Conservation (phyloP, 2,113 vertebrate genomes). For the Thryonomys swinderianus region DNA sequence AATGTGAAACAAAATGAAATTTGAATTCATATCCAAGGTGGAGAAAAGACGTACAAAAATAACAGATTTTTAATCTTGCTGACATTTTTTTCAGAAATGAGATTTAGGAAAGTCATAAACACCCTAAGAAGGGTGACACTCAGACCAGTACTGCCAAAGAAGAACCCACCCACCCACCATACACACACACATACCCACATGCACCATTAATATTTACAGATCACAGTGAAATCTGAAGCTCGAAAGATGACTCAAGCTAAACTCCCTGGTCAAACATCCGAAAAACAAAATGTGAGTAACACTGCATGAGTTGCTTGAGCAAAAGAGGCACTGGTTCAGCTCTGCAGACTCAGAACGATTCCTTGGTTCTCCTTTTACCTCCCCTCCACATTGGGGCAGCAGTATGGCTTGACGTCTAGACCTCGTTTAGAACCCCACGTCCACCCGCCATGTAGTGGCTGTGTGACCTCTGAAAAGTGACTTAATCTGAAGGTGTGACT, state of each 20-base stretch:
- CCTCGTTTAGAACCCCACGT: background rate
- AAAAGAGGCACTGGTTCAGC: background rate
- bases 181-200: background rate
- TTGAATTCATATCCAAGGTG: constrained; percentile 75
- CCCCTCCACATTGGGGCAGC: background rate
- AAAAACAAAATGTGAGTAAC: background rate
- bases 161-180: background rate
- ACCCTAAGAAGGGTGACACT: background rate
- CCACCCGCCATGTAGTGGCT: background rate
- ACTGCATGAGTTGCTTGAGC: background rate
- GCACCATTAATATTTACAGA: background rate
- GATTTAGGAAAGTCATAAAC: constrained; percentile 75
- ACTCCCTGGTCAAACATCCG: background rate
- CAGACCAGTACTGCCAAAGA: background rate
- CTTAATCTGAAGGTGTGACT: background rate
- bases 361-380: background rate
- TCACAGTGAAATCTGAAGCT: constrained; percentile 29
- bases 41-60: constrained; percentile 75
- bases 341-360: background rate
- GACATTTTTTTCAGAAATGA: constrained; percentile 60
- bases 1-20: constrained; percentile 75
- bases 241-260: background rate
- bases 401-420: too few species aligned
- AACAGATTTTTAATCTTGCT: constrained; percentile 74
- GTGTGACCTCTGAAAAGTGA: background rate